Evolutionary conservation across 2,797 vertebrate species (phyloP).

Genomic region (Cuculus canorus): DNA sequence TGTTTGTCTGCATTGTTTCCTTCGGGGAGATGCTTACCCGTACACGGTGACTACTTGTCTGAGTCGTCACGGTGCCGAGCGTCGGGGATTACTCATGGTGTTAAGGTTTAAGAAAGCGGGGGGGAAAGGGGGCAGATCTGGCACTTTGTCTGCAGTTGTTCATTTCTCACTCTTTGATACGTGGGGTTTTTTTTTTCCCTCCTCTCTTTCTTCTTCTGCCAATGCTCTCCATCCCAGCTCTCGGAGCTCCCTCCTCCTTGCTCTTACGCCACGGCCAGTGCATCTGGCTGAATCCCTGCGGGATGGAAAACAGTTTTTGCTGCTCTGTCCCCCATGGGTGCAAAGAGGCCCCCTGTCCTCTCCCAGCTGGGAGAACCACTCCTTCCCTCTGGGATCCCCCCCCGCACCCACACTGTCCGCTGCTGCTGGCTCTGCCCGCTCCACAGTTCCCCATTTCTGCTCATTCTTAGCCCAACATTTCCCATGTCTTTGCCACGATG

Average conservation of each 20-base stretch:
- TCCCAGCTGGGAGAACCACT: accelerated
- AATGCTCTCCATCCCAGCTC: background rate
- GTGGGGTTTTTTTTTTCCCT: background rate
- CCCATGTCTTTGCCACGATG: accelerated
- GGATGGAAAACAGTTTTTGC: background rate
- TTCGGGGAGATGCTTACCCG: constrained; percentile 36
- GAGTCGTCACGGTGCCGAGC: constrained; percentile 8
- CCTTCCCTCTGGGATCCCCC: background rate
- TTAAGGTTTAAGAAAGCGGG: background rate
- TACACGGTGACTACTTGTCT: constrained; percentile 11
- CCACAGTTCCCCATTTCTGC: background rate
- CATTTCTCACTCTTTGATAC: constrained; percentile 21
- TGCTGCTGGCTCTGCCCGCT: accelerated
- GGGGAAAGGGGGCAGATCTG: background rate
- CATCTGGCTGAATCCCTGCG: background rate
- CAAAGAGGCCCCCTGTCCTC: accelerated
- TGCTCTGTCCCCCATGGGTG: accelerated
- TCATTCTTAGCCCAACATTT: background rate
- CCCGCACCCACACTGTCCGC: background rate
- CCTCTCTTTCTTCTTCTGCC: constrained; percentile 5
- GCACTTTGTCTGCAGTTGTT: constrained; percentile 50
- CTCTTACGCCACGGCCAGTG: background rate
- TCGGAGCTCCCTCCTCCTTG: background rate
- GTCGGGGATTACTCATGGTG: constrained; percentile 44
- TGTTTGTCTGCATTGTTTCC: constrained; percentile 7